Evolutionary conservation across 2,797 vertebrate species (phyloP).

Genomic region (Fistularia tabacaria): DNA sequence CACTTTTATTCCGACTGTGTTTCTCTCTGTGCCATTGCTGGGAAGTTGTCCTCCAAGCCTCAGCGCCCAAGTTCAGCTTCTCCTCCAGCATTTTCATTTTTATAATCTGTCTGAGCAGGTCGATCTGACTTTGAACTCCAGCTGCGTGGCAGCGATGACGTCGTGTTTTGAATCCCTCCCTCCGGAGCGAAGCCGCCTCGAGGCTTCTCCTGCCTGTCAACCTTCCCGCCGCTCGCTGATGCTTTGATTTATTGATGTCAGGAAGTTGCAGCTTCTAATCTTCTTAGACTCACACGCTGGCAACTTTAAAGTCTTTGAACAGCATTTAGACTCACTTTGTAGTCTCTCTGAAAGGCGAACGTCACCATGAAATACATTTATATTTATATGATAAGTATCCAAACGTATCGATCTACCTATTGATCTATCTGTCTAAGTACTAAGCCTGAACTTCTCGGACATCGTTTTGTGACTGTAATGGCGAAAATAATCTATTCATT

Average conservation of each 20-base stretch:
- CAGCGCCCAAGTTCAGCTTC: constrained; percentile 3
- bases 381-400: no score
- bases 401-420: no score
- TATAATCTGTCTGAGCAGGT: constrained; percentile 33
- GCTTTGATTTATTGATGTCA: constrained; percentile 18
- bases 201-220: constrained; percentile 20
- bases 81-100: constrained; percentile 24
- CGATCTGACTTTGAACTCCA: constrained; percentile 26
- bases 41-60: not conserved
- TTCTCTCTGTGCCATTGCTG: not conserved
- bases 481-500: no score
- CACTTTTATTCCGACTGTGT: not conserved
- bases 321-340: not conserved
- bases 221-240: not conserved
- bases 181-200: constrained; percentile 3
- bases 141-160: constrained; percentile 8
- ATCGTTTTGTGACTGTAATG: no score
- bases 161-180: constrained; percentile 10
- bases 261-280: constrained; percentile 20
- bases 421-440: no score
- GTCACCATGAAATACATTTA: no score
- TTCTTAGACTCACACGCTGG: constrained; percentile 4
- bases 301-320: not conserved
- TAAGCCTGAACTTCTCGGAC: no score
- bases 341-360: not conserved